These are phyloP conservation scores for Nannoperca obscura DNA, from an alignment of 2,797 vertebrate species.

Conservation along the genomic window DNA sequence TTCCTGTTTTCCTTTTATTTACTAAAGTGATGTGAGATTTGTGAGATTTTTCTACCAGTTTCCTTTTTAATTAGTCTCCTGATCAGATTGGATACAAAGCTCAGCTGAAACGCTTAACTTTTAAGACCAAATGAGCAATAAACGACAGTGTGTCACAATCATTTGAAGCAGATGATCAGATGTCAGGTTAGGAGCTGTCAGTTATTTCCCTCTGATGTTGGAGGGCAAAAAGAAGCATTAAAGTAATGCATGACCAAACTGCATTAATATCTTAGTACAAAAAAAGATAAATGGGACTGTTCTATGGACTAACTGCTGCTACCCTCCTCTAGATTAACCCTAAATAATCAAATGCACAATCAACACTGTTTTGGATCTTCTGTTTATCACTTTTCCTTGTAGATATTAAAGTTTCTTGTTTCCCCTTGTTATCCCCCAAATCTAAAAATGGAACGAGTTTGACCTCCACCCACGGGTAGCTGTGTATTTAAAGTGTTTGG, in stretches of 20 bases:
- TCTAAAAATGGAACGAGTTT: constrained; percentile 35
- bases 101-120: constrained; percentile 24
- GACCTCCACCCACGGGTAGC: constrained; percentile 39
- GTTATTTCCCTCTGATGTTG: constrained; percentile 32
- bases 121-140: constrained; percentile 76
- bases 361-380: constrained; percentile 67
- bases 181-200: constrained; percentile 41
- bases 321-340: constrained; percentile 72
- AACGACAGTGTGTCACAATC: constrained; percentile 64
- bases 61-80: constrained; percentile 31
- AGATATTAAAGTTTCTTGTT: constrained; percentile 51
- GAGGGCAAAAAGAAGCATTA: constrained; percentile 52
- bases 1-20: constrained; percentile 15
- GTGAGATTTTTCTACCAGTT: constrained; percentile 17
- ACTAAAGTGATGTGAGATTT: background rate
- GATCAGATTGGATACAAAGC: constrained; percentile 44
- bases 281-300: constrained; percentile 64
- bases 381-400: constrained; percentile 59
- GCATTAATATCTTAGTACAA: constrained; percentile 72
- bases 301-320: constrained; percentile 83
- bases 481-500: constrained; percentile 38
- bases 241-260: constrained; percentile 57
- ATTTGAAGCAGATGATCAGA: constrained; percentile 37
- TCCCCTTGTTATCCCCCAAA: constrained; percentile 46
- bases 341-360: constrained; percentile 81